Percentiles rank a stretch among this genome's conserved stretches.
These are phyloP conservation scores for Aphelinus certus DNA, from an alignment of 1,140 invertebrate species.

Conservation along the genomic window DNA sequence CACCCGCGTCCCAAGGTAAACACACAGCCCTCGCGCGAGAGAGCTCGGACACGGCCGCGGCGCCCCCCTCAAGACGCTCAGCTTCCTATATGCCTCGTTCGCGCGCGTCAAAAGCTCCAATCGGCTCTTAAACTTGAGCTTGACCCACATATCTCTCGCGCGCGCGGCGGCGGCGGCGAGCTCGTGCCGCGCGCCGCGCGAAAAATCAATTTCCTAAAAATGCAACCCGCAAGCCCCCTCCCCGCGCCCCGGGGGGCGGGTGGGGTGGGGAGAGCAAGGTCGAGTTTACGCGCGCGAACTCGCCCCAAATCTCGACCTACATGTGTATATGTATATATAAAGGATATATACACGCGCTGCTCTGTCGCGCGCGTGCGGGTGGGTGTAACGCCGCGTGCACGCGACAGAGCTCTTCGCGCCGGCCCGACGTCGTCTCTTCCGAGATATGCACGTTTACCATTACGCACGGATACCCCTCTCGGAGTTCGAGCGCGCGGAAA, in stretches of 20 bases:
- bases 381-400: too few relatives aligned
- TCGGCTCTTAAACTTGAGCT: constrained; percentile 33
- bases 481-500: too few relatives aligned
- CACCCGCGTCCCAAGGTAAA: too few relatives aligned
- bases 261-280: constrained; percentile 19
- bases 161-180: not conserved
- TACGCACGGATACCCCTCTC: not conserved
- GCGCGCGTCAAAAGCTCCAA: not conserved
- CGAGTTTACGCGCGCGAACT: constrained; percentile 25
- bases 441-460: not conserved
- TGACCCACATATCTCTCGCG: constrained; percentile 34
- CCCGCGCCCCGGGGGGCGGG: not conserved
- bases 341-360: too few relatives aligned
- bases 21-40: too few relatives aligned
- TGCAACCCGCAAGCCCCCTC: not conserved
- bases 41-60: too few relatives aligned
- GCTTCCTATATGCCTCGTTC: too few relatives aligned
- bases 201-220: constrained; percentile 41
- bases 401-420: too few relatives aligned
- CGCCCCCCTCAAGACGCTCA: too few relatives aligned
- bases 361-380: too few relatives aligned
- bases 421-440: not conserved
- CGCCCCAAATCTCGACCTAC: constrained; percentile 21
- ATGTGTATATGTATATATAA: constrained; percentile 3
- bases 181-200: too few relatives aligned